Conservation (phyloP, 2,888 invertebrate genomes). For the Sinodicranocentrus sp. region DNA sequence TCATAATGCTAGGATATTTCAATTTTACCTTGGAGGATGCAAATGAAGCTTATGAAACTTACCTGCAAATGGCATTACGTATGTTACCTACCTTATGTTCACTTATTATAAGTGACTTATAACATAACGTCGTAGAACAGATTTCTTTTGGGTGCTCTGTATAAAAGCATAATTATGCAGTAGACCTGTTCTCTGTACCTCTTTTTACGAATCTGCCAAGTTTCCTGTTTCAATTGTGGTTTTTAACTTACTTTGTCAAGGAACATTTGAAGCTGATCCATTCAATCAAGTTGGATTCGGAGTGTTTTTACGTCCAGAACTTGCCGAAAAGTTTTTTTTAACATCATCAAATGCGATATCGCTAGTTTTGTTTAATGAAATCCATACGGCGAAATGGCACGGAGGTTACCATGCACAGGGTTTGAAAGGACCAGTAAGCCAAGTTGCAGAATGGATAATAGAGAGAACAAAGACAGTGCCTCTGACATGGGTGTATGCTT, state of each 20-base stretch:
- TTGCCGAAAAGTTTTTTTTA: slow-evolving; percentile 75
- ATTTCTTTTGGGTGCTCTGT: no score
- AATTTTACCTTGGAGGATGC: slow-evolving; percentile 71
- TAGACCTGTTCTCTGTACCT: no score
- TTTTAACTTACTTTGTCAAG: slow-evolving; percentile 14
- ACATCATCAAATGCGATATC: slow-evolving; percentile 75
- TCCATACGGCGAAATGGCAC: slow-evolving; percentile 76
- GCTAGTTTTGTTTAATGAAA: slow-evolving; percentile 76
- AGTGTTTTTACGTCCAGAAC: slow-evolving; percentile 67
- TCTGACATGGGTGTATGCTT: slow-evolving; percentile 75
- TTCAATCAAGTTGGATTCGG: slow-evolving; percentile 76
- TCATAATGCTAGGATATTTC: slow-evolving; percentile 73
- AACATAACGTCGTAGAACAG: no score
- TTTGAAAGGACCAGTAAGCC: slow-evolving; percentile 73
- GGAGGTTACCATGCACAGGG: slow-evolving; percentile 68
- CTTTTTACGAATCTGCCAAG: background rate
- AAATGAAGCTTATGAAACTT: slow-evolving; percentile 73
- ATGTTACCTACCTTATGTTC: no score
- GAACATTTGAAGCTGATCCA: slow-evolving; percentile 75
- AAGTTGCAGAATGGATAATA: slow-evolving; percentile 75
- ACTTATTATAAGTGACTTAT: no score
- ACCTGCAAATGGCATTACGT: slow-evolving; percentile 75
- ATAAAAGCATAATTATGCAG: no score
- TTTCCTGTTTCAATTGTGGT: background rate
- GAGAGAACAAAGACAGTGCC: slow-evolving; percentile 74